These are phyloP conservation scores for Oxygymnocypris stewartii DNA, from an alignment of 2,113 vertebrate species.

Conservation along the genomic window DNA sequence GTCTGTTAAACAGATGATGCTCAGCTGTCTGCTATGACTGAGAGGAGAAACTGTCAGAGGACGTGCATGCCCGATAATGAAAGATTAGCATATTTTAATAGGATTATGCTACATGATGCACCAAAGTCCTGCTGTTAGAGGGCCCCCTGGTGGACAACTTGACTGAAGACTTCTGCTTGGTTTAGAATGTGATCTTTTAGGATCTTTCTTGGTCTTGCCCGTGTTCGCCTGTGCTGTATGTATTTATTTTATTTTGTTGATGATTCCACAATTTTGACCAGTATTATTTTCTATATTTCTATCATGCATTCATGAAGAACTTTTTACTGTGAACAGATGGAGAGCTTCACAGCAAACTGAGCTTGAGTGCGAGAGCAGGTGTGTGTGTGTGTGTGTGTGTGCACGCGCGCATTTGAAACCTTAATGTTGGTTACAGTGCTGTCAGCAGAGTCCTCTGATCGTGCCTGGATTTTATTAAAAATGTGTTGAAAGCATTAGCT, in stretches of 20 bases:
- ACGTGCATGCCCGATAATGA: background rate
- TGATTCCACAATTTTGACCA: background rate
- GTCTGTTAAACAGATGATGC: slow-evolving; percentile 11
- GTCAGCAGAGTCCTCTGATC: slow-evolving; percentile 12
- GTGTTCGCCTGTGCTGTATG: background rate
- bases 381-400: slow-evolving; percentile 22
- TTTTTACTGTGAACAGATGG: background rate
- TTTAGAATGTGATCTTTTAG: background rate
- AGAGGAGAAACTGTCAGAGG: slow-evolving; percentile 16
- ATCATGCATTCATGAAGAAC: background rate
- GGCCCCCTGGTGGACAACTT: slow-evolving; percentile 1
- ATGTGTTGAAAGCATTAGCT: slow-evolving; percentile 5
- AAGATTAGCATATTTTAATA: slow-evolving; percentile 11
- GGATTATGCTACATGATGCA: background rate
- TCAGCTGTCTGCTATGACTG: background rate
- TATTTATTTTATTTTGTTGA: background rate
- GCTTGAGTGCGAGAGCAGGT: background rate
- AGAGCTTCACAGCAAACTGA: background rate
- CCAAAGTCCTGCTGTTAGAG: background rate
- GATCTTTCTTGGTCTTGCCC: background rate
- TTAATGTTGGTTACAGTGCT: slow-evolving; percentile 17
- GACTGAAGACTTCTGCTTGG: background rate
- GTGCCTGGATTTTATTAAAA: background rate
- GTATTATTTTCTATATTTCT: background rate
- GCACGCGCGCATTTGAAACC: background rate